Evolutionary conservation across 2,888 invertebrate genomes (phyloP), one percentile per base, ranked within the genome.

Genomic region (Eutolmus rufibarbis): DNA sequence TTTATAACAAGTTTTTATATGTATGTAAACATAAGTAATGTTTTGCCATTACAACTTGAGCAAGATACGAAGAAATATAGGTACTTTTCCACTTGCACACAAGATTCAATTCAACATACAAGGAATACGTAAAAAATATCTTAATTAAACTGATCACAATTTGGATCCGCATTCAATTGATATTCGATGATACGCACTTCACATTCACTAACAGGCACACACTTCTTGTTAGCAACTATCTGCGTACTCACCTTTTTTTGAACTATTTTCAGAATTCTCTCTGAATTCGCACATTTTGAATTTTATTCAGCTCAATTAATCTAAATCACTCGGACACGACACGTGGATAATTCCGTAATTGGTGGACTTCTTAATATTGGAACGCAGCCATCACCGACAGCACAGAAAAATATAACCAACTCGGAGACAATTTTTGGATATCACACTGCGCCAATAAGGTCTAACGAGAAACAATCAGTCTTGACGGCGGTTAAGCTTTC

Each of bases 211-310:
- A 76, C 37, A 57, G 8, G 4, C 16, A 31, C 31, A 34, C 34
- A 34, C 34, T 14, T 8, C 14, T 76, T 8, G 34, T n/a, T 76
- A 16, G 40, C 3, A 76, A 28, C 9, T 76, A n/a, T 34, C 76
- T 86, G 16, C 40, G 40, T 77, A 78, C 86, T 86, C 78, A 86
- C 86, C 86, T 23, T 78, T 86, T 19, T 43, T 74, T 37, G 77
- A 77, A 78, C 31, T 51, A 76, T 86, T 86, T 56, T 86, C 86
- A 28, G 31, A 19, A 16, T 57, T 86, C 2, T 86, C 86, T 56
- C 51, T 77, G 56, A 77, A 86, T 78, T 86, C 86, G 77, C 86
- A 86, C 86, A 86, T 86, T 78, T 78, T 86, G 34, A 85, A 37
- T 19, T 74, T 31, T 85, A 79, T 79, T 79, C 16, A 46, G 19